phyloP scores from a whole-genome alignment of 2,113 vertebrate species.

The Bothrops jararaca region DNA sequence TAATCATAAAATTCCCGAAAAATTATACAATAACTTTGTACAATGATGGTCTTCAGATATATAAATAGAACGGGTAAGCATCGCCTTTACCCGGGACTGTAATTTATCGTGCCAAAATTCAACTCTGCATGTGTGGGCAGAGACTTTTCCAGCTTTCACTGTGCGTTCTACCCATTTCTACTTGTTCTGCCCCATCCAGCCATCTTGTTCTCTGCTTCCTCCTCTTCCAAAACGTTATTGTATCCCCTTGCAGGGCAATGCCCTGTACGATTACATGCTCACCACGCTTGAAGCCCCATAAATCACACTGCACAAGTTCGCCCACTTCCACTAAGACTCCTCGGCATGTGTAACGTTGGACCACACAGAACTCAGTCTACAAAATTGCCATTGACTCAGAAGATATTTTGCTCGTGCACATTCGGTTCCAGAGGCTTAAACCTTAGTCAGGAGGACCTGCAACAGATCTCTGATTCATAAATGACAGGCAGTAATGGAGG shows the following conservation, averaged over 20 bases:
- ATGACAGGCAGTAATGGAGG: conserved; percentile 30
- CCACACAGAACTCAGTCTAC: conserved; percentile 69
- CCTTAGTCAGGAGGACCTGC: conserved; percentile 64
- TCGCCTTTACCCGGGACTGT: conserved; percentile 50
- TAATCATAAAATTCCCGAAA: conserved; percentile 80
- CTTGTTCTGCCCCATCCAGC: neutral
- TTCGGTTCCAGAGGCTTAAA: conserved; percentile 59
- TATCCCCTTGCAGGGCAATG: conserved; percentile 35
- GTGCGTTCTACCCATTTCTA: conserved; percentile 9
- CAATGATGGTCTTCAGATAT: conserved; percentile 72
- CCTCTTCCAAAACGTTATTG: conserved; percentile 14
- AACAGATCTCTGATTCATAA: conserved; percentile 57
- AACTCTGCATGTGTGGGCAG: conserved; percentile 24
- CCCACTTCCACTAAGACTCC: conserved; percentile 44
- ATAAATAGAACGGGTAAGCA: conserved; percentile 70
- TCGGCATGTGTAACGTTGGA: conserved; percentile 56
- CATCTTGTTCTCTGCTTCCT: conserved; percentile 23
- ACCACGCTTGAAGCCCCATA: conserved; percentile 21
- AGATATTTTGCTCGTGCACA: conserved; percentile 58
- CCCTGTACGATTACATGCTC: conserved; percentile 42
- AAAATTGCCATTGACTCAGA: conserved; percentile 67
- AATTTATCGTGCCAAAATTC: conserved; percentile 57
- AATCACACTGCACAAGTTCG: conserved; percentile 47
- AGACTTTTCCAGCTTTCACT: conserved; percentile 32
- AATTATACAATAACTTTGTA: conserved; percentile 78